Base-by-base conservation (phyloP, 2,888 invertebrate species). In the Nomada ruficornis region DNA sequence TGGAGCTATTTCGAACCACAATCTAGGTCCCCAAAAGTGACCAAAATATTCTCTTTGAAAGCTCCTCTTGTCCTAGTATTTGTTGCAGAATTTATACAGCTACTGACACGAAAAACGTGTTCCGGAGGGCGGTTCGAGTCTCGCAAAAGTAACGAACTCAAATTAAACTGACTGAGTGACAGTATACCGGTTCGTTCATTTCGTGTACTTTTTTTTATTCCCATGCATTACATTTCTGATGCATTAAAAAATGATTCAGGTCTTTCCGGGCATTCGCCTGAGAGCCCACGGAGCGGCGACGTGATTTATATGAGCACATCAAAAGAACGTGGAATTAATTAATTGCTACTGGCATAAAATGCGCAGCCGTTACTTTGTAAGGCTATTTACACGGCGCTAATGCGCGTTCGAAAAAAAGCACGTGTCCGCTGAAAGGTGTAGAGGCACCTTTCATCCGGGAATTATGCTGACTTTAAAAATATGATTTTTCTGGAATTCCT, bases 251-350 rank as follows among this genome's bases (percentile, higher is more conserved):
- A 73, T 64, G 62, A 60, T 44, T 50, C 36, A 57, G 15, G 69
- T 15, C 71, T 60, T 23, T 70, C 73, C 7, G 47, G 20, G 13
- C 23, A 47, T 47, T 15, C 54, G 72, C 44, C 72, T 44, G 77
- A 80, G 72, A 80, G 83, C 67, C 9, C 42, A 18, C 36, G 18
- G 70, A 86, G 50, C 72, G 84, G 65, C 20, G 52, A 62, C 18
- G 67, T 77, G 82, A 86, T 86, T 86, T 86, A 86, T 75, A 82
- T 67, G 71, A 77, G 67, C 57, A 69, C 82, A 77, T 81, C 81
- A 84, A 86, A 84, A 86, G 80, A 36, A 57, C 72, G 71, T 50
- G 55, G 75, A 73, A 86, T 82, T 77, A 85, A 86, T 84, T 75
- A 84, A 86, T 74, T 71, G 70, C 36, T n/a, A n/a, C 11, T 44